Base-by-base conservation (phyloP, 92 coral and sea anemone species). In the Muricea muricata region DNA sequence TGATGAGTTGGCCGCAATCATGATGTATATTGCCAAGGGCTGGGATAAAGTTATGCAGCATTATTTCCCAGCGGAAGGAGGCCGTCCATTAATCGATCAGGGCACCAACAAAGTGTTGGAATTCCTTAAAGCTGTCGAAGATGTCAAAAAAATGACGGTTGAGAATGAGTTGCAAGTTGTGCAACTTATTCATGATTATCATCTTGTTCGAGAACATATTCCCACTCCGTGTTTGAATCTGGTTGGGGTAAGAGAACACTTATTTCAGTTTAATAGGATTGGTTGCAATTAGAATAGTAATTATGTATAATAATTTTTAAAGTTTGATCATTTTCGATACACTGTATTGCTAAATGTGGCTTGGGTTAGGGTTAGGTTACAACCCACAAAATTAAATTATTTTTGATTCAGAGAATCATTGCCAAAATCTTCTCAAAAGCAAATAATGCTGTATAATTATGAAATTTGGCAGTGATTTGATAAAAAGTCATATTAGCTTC, bases 171-270 rank as follows among this genome's bases (percentile, higher is more conserved):
- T 37, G 17, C 76, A 86, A 31, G 67, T 94, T 56, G 93, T 85
- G 1, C 70, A 81, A 17, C 92, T 94, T 13, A 94, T 97, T 14
- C 75, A 60, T 29, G 31, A 84, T 12, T 81, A 86, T 47, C 83
- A 89, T 9, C 90, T 97, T 40, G 99, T 94, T 23, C 84, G 99
- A 20, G 99, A 97, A 68, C 99, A 97, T 56, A 80, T 97, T 57
- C 99, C 99, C 72, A 92, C 98, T 21, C 65, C 87, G 61, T 90
- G 89, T 21, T 84, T 97, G 71, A 87, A 85, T 32, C 81, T 90
- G 20, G 55, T 31, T 20, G 71, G 89, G 91, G 99, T 97, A 54
- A 83, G 89, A 45, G 14, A 32, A 4, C 7, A 37, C 40, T 9
- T 9, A 23, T 25, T 13, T 3, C 20, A 13, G 7, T 73, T 1